These are phyloP conservation scores for Romanogobio albipinnatus DNA, from an alignment of 2,113 vertebrate species.

Conservation along the genomic window DNA sequence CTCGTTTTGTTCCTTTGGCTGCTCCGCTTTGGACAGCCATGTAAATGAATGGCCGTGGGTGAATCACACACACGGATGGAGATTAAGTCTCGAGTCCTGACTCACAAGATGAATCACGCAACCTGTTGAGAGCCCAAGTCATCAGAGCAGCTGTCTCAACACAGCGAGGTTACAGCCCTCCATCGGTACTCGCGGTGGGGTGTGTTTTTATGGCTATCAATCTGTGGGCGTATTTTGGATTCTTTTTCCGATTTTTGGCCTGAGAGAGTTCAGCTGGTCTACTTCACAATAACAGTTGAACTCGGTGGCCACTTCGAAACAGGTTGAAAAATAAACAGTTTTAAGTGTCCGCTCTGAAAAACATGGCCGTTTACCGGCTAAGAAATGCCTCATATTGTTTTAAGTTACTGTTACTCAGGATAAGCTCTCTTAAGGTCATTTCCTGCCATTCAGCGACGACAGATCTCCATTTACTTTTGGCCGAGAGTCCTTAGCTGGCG, in stretches of 20 bases:
- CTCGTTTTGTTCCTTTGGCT: constrained; percentile 40
- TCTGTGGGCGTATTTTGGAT: constrained; percentile 38
- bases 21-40: constrained; percentile 33
- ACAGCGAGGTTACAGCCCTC: constrained; percentile 61
- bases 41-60: constrained; percentile 51
- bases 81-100: constrained; percentile 65
- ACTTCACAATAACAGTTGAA: constrained; percentile 49
- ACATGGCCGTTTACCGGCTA: constrained; percentile 37
- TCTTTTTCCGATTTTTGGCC: constrained; percentile 36
- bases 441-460: constrained; percentile 75
- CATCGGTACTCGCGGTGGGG: constrained; percentile 42
- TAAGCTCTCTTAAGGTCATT: constrained; percentile 67
- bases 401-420: constrained; percentile 54
- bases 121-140: constrained; percentile 74
- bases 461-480: constrained; percentile 72
- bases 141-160: constrained; percentile 80
- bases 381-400: constrained; percentile 51
- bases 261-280: constrained; percentile 52
- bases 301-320: constrained; percentile 41
- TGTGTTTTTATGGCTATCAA: constrained; percentile 56
- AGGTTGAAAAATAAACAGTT: constrained; percentile 54
- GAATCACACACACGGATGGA: constrained; percentile 59
- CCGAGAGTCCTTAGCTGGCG: constrained; percentile 66
- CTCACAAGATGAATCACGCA: constrained; percentile 75
- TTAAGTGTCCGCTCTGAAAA: constrained; percentile 39